These are phyloP conservation scores for Synanthedon vespiformis DNA, from an alignment of 2,888 invertebrate genomes.

Conservation along the genomic window DNA sequence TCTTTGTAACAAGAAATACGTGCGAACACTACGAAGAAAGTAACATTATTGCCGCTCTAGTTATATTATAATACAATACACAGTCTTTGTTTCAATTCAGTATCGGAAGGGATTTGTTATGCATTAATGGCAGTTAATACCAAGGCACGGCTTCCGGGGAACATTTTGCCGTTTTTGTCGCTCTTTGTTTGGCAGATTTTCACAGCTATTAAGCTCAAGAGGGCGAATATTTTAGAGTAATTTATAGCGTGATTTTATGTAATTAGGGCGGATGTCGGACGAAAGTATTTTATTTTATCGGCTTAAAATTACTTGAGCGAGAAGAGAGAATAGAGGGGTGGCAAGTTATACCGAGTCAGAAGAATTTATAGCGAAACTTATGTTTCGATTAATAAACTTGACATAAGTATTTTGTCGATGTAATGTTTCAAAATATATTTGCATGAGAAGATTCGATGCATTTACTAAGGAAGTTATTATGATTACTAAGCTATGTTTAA, in stretches of 20 bases:
- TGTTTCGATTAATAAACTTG: constrained; percentile 60
- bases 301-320: constrained; percentile 53
- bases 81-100: constrained; percentile 10
- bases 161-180: constrained; percentile 40
- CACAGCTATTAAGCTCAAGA: constrained; percentile 34
- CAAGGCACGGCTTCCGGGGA: constrained; percentile 38
- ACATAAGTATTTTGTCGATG: too few species aligned
- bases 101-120: constrained; percentile 36
- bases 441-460: constrained; percentile 38
- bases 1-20: constrained; percentile 7
- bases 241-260: constrained; percentile 56
- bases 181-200: constrained; percentile 49
- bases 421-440: constrained; percentile 36
- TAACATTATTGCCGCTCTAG: background rate
- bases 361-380: constrained; percentile 67
- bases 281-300: constrained; percentile 66
- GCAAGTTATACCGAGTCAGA: constrained; percentile 51
- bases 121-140: constrained; percentile 42
- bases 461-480: too few species aligned
- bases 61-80: constrained; percentile 1
- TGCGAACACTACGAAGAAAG: constrained; percentile 6
- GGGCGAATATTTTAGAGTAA: constrained; percentile 47
- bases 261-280: constrained; percentile 51
- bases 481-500: too few species aligned
- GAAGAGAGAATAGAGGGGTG: constrained; percentile 47